phyloP scores from a whole-genome alignment of 2,797 vertebrate genomes.

The Xenops minutus region DNA sequence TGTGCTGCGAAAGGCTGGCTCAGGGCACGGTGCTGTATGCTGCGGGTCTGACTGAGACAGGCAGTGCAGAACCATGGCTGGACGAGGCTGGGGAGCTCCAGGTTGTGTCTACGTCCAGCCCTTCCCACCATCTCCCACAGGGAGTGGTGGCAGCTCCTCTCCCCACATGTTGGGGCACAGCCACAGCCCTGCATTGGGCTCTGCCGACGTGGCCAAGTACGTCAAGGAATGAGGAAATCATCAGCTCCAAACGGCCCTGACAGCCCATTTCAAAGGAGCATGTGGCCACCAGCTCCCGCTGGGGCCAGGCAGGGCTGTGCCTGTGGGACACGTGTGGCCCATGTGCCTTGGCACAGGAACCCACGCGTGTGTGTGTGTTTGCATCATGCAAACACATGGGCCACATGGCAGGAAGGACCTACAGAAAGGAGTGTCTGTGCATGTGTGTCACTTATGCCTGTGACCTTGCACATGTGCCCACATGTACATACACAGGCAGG shows the following conservation, averaged over 20 bases:
- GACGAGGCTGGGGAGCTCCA: not conserved
- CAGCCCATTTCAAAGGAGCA: constrained; percentile 40
- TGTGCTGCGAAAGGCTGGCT: not conserved
- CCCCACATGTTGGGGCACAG: rapidly evolving
- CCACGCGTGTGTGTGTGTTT: rapidly evolving
- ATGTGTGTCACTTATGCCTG: not conserved
- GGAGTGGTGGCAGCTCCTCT: rapidly evolving
- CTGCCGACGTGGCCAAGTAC: constrained; percentile 19
- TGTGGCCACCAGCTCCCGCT: not conserved
- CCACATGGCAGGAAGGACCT: not conserved
- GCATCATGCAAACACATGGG: not conserved
- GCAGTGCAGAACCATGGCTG: not conserved
- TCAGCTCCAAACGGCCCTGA: not conserved
- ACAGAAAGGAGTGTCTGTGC: rapidly evolving
- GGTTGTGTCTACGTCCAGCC: not conserved
- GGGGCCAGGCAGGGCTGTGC: not conserved
- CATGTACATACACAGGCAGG: rapidly evolving
- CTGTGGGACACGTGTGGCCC: not conserved
- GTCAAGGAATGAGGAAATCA: constrained; percentile 27
- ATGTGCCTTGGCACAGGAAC: constrained; percentile 24
- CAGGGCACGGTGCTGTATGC: not conserved
- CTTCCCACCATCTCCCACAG: not conserved
- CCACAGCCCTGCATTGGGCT: rapidly evolving
- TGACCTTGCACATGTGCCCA: rapidly evolving
- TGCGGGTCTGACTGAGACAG: rapidly evolving